Conservation (phyloP, 1,140 invertebrate genomes). For the Brachionus manjavacas region DNA sequence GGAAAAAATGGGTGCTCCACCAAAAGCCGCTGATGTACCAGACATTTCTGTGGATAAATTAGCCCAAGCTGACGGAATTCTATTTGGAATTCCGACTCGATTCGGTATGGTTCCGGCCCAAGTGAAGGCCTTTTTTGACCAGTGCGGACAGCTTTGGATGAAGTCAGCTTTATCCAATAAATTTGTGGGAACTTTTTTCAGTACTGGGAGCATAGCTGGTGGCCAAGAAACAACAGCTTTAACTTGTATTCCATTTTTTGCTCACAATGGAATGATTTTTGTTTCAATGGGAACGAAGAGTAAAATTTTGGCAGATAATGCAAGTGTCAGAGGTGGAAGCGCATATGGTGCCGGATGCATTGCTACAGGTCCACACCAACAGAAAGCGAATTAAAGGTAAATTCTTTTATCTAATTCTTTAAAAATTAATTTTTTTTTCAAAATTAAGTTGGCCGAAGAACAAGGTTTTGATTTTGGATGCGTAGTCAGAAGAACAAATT, state of each 20-base stretch:
- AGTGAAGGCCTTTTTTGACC: conserved; percentile 28
- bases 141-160: conserved; percentile 37
- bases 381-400: background rate
- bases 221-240: conserved; percentile 36
- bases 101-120: conserved; percentile 36
- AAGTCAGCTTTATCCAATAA: conserved; percentile 1
- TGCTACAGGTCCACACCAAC: background rate
- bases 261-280: conserved; percentile 38
- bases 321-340: background rate
- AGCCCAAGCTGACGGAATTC: conserved; percentile 11
- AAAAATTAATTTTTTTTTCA: too few relatives aligned
- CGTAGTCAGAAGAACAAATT: conserved; percentile 36
- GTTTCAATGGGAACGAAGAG: background rate
- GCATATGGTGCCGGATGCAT: conserved; percentile 8
- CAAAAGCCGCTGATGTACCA: conserved; percentile 16
- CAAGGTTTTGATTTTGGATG: conserved; percentile 36
- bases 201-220: background rate
- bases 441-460: background rate
- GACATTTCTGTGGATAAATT: background rate
- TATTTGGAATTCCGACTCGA: conserved; percentile 37
- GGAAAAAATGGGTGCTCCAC: conserved; percentile 22
- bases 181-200: conserved; percentile 37
- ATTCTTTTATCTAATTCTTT: background rate
- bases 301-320: conserved; percentile 6
- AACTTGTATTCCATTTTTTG: conserved; percentile 40